phyloP scores from a whole-genome alignment of 2,797 vertebrate species.

The Denticeps clupeoides region DNA sequence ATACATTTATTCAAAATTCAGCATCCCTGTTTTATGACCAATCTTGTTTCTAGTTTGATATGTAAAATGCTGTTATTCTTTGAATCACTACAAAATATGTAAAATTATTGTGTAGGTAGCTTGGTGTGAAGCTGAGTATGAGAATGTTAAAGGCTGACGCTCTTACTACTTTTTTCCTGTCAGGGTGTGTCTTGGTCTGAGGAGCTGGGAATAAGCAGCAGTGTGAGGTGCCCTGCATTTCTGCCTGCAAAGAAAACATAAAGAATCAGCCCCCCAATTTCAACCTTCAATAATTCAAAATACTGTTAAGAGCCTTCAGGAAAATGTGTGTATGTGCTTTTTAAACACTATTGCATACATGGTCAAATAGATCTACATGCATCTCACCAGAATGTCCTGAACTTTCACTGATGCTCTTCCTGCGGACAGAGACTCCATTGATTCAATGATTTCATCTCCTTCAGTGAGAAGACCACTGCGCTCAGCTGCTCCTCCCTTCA shows the following conservation, averaged over 20 bases:
- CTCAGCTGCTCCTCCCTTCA: slow-evolving; percentile 84
- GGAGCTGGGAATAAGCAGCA: slow-evolving; percentile 87
- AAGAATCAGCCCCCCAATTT: too few relatives aligned
- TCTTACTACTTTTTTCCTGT: slow-evolving; percentile 87
- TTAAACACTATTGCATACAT: neutral
- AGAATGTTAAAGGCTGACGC: slow-evolving; percentile 14
- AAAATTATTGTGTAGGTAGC: too few relatives aligned
- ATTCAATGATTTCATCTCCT: slow-evolving; percentile 94
- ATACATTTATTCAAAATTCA: too few relatives aligned
- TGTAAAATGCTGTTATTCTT: too few relatives aligned
- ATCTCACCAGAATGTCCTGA: slow-evolving; percentile 83
- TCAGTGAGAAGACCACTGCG: slow-evolving; percentile 82
- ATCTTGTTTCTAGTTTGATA: too few relatives aligned
- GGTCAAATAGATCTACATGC: slow-evolving; percentile 32
- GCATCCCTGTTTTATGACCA: too few relatives aligned
- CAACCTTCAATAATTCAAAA: too few relatives aligned
- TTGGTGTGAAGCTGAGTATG: too few relatives aligned
- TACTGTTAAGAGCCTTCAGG: too few relatives aligned
- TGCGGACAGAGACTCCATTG: slow-evolving; percentile 80
- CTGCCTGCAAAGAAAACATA: slow-evolving; percentile 66
- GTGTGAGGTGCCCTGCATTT: slow-evolving; percentile 92
- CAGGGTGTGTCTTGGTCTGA: slow-evolving; percentile 69
- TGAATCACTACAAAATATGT: too few relatives aligned
- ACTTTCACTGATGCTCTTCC: slow-evolving; percentile 92
- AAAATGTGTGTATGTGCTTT: neutral